Evolutionary conservation across 1,140 invertebrate species (phyloP), one percentile per base, ranked within the genome.

Genomic region (Lasaia peninsularis): DNA sequence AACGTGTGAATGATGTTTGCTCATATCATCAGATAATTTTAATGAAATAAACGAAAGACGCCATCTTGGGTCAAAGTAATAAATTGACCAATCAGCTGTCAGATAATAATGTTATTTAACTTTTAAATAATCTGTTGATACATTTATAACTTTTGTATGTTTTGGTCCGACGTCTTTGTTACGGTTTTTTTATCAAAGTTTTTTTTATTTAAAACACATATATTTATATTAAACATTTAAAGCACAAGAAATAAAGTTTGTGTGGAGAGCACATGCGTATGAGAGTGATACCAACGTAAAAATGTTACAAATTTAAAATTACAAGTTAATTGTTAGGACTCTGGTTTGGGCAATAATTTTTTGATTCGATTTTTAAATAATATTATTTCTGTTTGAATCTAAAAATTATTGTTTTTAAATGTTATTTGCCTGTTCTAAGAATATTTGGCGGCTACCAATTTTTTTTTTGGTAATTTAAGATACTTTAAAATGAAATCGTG

Each of bases 161-260:
- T n/a, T 20, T n/a, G 18, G 18, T 21, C 20, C 40, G 18, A 18
- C 20, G 16, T 18, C 9, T 20, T 11, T 48, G 20, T 16, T 48
- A 20, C 20, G 10, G 40, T 11, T 21, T 48, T 48, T 44, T 48
- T 48, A 28, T 28, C 24, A 20, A 21, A 48, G n/a, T 18, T 16
- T 48, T 48, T 48, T 48, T 48, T 48, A 48, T 48, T 48, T 48
- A 10, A 20, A 21, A 48, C 20, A 48, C 20, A n/a, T 48, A 21
- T 48, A 48, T 48, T 48, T 48, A 48, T 48, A 48, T 48, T 20
- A 11, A 48, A 48, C 18, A 8, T 48, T 48, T 18, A 48, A 48
- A 48, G 40, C 40, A 48, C 40, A 48, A 48, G 40, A 21, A 48
- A 16, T 20, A 48, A n/a, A 1, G 18, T 48, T n/a, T 48, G 40